Percentiles rank a stretch among this genome's conserved stretches.
Conservation (phyloP, 2,888 invertebrate genomes). For the Pomacea canaliculata region DNA sequence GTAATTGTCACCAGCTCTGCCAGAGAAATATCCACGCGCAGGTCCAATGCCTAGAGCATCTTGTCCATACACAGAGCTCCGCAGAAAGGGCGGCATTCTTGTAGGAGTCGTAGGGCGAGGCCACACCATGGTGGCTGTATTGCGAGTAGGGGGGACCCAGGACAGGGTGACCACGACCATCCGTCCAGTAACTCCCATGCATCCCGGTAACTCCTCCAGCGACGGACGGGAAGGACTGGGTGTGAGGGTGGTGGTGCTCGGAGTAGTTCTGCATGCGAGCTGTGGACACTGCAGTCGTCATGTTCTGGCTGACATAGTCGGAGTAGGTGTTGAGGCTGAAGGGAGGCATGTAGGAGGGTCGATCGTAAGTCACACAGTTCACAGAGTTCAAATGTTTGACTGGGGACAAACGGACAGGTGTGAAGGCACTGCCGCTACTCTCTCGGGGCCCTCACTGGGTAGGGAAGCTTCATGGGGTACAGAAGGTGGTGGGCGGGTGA, state of each 20-base stretch:
- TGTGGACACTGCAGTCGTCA: conserved; percentile 31
- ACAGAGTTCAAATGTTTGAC: conserved; percentile 47
- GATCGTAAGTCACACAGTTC: conserved; percentile 37
- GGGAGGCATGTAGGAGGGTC: conserved; percentile 52
- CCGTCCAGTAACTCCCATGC: conserved; percentile 43
- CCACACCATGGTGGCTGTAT: conserved; percentile 47
- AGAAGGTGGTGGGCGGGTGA: conserved; percentile 45
- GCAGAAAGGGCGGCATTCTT: conserved; percentile 46
- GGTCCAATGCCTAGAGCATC: conserved; percentile 11
- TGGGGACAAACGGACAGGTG: conserved; percentile 47
- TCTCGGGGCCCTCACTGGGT: conserved; percentile 23
- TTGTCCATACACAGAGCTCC: conserved; percentile 39
- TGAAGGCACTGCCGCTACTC: conserved; percentile 19
- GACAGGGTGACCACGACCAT: conserved; percentile 39
- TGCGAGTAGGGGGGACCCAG: conserved; percentile 44
- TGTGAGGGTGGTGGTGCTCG: conserved; percentile 37
- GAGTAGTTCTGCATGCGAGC: conserved; percentile 41
- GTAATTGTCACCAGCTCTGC: conserved; percentile 14
- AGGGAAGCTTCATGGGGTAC: conserved; percentile 27
- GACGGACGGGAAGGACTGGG: conserved; percentile 3
- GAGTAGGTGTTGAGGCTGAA: conserved; percentile 52
- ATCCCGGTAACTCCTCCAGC: conserved; percentile 37
- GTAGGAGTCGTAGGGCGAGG: conserved; percentile 45
- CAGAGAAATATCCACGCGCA: conserved; percentile 12
- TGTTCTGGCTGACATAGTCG: conserved; percentile 47